Base-by-base conservation (phyloP, 2,113 vertebrate genomes). In the Leuciscus idus region DNA sequence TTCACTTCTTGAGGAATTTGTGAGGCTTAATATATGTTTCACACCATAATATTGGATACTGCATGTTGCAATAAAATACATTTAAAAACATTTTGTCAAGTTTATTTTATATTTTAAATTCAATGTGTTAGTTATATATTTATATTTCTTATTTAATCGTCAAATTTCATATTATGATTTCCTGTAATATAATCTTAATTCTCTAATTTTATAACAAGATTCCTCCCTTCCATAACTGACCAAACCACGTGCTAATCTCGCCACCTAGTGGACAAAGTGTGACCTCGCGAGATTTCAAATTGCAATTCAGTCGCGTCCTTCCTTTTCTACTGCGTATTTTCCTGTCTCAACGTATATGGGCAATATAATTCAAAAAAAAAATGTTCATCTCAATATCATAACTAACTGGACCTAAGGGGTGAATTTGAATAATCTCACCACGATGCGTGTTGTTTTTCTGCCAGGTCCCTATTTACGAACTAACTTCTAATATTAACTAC, bases 221-320 rank as follows among this genome's bases (percentile, higher is more conserved):
- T 12, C 10, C 1, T 36, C 21, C 21, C 10, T 12, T 79, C 21
- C 7, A 13, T 21, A n/a, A 79, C 30, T 13, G 19, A 12, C n/a
- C 23, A 73, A 50, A 76, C 61, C 83, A 79, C 26, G 59, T 66
- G 43, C 30, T 50, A 36, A 50, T 82, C 21, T 46, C 72, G 30
- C 87, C 87, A 83, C 21, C 87, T 78, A 62, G 72, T 70, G 87
- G 84, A 59, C 48, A 26, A 68, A 59, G 52, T 36, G 15, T 61
- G 33, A 13, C 12, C 13, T 81, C 36, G 10, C 36, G n/a, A 46
- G 36, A 70, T 12, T 50, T 15, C 55, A 9, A 57, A 26, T 46
- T 48, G 7, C 17, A 48, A n/a, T 73, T 39, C 12, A 7, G 23
- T 4, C 23, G 2, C 2, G 23, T 28, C 39, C 10, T 46, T 74